These are phyloP conservation scores for Ctenodactylus gundi DNA, from an alignment of 2,113 vertebrate genomes.

Conservation along the genomic window DNA sequence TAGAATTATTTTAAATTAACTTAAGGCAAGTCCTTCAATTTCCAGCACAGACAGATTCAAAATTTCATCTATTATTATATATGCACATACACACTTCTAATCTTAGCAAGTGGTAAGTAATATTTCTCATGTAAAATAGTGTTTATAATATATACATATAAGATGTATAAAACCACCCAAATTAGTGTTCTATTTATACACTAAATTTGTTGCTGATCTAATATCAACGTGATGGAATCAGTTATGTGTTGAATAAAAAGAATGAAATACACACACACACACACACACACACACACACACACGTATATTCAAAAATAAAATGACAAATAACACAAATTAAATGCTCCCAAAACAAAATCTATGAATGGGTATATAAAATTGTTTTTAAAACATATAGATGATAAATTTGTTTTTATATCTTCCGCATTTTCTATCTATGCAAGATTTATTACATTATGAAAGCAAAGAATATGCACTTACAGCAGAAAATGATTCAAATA, in stretches of 20 bases:
- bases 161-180: not conserved
- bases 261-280: not conserved
- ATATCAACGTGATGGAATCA: not conserved
- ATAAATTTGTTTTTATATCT: not conserved
- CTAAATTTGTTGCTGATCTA: not conserved
- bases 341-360: not conserved
- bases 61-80: not conserved
- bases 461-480: not conserved
- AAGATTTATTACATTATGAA: not conserved
- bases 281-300: not conserved
- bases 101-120: not conserved
- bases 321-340: not conserved
- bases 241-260: not conserved
- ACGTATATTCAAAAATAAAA: not conserved
- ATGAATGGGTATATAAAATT: not conserved
- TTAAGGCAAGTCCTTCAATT: not conserved
- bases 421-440: not conserved
- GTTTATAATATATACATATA: not conserved
- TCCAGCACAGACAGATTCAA: not conserved
- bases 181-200: not conserved
- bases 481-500: not conserved
- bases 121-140: not conserved
- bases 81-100: not conserved
- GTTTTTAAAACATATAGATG: not conserved
- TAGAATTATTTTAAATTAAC: not conserved